Conservation (phyloP, 2,888 invertebrate genomes). For the Eumacrocentrus americanus region DNA sequence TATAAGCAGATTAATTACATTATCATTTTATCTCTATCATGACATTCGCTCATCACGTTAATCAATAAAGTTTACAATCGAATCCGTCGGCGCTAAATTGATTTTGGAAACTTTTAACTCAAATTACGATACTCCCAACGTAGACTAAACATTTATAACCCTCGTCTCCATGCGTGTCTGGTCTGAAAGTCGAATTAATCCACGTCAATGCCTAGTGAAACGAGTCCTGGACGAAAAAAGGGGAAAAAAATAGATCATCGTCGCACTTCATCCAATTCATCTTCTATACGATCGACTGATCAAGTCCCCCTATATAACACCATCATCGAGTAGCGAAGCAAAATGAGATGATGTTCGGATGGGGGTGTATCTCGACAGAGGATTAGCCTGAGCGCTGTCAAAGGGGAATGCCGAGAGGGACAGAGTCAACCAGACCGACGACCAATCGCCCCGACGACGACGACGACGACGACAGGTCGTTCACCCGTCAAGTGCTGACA, state of each 20-base stretch:
- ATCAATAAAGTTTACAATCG: background rate
- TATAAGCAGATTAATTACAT: slow-evolving; percentile 14
- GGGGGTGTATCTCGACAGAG: slow-evolving; percentile 5
- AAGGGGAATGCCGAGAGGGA: slow-evolving; percentile 6
- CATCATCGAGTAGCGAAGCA: background rate
- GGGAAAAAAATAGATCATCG: background rate
- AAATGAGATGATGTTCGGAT: background rate
- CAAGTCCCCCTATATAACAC: background rate
- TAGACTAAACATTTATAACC: too few relatives aligned
- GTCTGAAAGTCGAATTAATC: too few relatives aligned
- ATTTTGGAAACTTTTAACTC: too few relatives aligned
- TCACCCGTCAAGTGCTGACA: slow-evolving; percentile 36
- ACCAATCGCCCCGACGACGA: background rate
- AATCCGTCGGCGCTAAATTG: too few relatives aligned
- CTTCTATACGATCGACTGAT: background rate
- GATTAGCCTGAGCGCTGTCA: slow-evolving; percentile 11
- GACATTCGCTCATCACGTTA: background rate
- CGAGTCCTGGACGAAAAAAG: too few relatives aligned
- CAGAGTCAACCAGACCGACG: slow-evolving; percentile 15
- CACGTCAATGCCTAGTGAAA: too few relatives aligned
- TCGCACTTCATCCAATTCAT: background rate
- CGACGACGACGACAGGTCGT: slow-evolving; percentile 32
- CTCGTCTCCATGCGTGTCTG: too few relatives aligned
- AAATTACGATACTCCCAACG: too few relatives aligned
- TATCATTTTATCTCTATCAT: slow-evolving; percentile 15